Percentiles rank a stretch among this genome's conserved stretches.
phyloP scores from a whole-genome alignment of 64 coral and sea anemone species.

The Pocillopora verrucosa region DNA sequence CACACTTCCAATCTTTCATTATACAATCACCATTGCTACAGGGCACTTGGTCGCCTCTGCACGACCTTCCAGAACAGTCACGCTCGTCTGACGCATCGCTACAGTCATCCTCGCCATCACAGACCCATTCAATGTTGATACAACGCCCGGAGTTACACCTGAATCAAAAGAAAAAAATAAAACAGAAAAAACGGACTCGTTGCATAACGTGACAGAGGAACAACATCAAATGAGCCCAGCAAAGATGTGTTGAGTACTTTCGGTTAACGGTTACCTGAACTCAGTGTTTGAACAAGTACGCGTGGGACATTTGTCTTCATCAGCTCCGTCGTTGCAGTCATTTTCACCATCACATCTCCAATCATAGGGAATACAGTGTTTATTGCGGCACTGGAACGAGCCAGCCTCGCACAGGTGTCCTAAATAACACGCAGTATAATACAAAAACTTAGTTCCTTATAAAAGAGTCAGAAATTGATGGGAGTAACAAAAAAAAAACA shows the following conservation, averaged over 20 bases:
- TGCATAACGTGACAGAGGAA: not conserved
- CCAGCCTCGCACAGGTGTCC: constrained; percentile 6
- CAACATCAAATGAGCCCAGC: too few species aligned
- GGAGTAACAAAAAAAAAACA: not conserved
- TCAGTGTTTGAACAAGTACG: constrained; percentile 17
- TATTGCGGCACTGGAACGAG: constrained; percentile 31
- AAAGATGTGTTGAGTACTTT: not conserved
- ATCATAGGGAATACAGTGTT: constrained; percentile 40
- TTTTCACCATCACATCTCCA: constrained; percentile 51
- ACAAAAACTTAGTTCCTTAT: not conserved
- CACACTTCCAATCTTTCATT: constrained; percentile 47
- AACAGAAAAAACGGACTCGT: not conserved
- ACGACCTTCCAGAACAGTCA: constrained; percentile 21
- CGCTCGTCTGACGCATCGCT: constrained; percentile 68
- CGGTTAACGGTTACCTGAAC: constrained; percentile 13
- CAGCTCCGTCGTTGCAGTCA: constrained; percentile 48
- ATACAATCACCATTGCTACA: constrained; percentile 59
- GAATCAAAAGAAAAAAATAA: not conserved
- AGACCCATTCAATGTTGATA: constrained; percentile 64
- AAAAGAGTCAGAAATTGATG: too few species aligned
- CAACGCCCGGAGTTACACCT: constrained; percentile 74
- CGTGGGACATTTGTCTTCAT: constrained; percentile 14
- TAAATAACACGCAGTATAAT: not conserved
- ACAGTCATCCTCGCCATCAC: constrained; percentile 66
- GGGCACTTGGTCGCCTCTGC: constrained; percentile 11